Evolutionary conservation across 1,140 invertebrate species (phyloP), one percentile per base, ranked within the genome.

Genomic region (Heliconius eleuchia): DNA sequence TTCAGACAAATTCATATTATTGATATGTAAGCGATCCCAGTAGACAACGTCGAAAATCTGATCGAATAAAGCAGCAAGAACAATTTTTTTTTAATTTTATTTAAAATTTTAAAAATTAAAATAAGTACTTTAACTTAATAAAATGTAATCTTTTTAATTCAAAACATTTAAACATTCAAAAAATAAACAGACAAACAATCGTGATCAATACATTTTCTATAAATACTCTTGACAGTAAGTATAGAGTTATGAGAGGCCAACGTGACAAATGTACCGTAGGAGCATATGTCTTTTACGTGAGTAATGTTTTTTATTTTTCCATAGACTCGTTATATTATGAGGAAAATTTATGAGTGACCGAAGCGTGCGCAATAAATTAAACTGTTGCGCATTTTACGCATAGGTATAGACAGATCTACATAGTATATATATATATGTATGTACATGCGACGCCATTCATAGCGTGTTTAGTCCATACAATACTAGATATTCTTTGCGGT

Each of bases 191-290:
- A 66, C 60, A 66, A 66, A 66, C 60, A 30, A n/a, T 16, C n/a
- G 27, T 30, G 60, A 30, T 13, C 23, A 66, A 66, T 27, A 30
- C 4, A 3, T 57, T 57, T 57, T 23, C n/a, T 57, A 57, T 57
- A 57, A 30, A 19, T 37, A 72, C 34, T 72, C 11, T 77, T 79
- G 75, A 71, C 73, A 73, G 74, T 57, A 73, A 76, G 72, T 77
- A 74, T 77, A 50, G 77, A 76, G 72, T 77, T 80, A 77, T 23
- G 77, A 39, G 73, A 37, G 75, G 74, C 71, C 55, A 77, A 81
- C 77, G 79, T 83, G 82, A 81, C 77, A 73, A 79, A 78, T 78
- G 76, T 78, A 77, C 42, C 66, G 76, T 78, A 81, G 34, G 23
- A 75, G 3, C 73, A 52, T 52, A 50, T 73, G 73, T 77, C 76